Evolutionary conservation across 2,113 vertebrate genomes (phyloP).

Genomic region (Scopus umbretta): DNA sequence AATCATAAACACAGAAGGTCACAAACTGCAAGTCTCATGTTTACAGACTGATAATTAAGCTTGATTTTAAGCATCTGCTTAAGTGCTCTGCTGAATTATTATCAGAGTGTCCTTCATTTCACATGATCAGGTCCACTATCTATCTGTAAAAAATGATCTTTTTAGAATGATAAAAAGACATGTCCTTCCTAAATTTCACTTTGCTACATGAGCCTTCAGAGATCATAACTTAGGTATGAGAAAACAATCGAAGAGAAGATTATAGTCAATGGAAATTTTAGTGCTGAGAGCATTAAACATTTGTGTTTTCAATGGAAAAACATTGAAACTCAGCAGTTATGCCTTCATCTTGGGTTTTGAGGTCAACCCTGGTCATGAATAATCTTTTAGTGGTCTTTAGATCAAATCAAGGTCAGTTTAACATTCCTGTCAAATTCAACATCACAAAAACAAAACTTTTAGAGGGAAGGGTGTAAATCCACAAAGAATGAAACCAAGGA

Average conservation of each 20-base stretch:
- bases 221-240: not conserved
- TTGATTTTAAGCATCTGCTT: not conserved
- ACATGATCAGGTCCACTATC: not conserved
- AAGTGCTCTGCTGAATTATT: not conserved
- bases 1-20: not conserved
- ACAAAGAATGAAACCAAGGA: conserved; percentile 53
- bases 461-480: conserved; percentile 36
- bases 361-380: not conserved
- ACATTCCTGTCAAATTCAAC: not conserved
- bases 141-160: not conserved
- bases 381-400: not conserved
- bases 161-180: not conserved
- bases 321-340: not conserved
- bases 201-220: not conserved
- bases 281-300: not conserved
- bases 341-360: not conserved
- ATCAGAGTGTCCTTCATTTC: not conserved
- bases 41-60: not conserved
- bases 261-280: not conserved
- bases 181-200: not conserved
- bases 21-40: not conserved
- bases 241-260: not conserved
- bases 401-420: conserved; percentile 33
- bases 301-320: conserved; percentile 14
- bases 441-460: conserved; percentile 5